Evolutionary conservation across 2,797 vertebrate genomes (phyloP).

Genomic region (Philypnodon macrostomus): DNA sequence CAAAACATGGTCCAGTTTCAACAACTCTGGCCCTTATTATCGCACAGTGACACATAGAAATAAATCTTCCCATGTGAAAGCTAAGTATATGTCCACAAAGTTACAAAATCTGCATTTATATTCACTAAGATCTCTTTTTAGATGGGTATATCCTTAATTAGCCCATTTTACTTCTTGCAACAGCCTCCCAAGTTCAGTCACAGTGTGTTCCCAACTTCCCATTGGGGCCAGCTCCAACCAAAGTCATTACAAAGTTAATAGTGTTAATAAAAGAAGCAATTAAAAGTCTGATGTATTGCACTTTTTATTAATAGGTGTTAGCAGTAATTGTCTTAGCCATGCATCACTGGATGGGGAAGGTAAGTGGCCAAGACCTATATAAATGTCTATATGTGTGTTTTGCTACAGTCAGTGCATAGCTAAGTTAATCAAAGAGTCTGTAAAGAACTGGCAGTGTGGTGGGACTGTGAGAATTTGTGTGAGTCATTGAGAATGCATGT

Average conservation of each 20-base stretch:
- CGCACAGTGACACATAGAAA: conserved; percentile 15
- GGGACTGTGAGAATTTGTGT: conserved; percentile 35
- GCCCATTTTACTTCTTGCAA: conserved; percentile 26
- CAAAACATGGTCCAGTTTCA: conserved; percentile 44
- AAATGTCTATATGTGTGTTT: background rate
- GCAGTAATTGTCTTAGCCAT: conserved; percentile 7
- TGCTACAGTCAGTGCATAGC: conserved; percentile 8
- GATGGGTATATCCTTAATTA: conserved; percentile 29
- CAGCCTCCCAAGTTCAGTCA: conserved; percentile 29
- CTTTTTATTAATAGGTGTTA: conserved; percentile 14
- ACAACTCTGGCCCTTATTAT: conserved; percentile 32
- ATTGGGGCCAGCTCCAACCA: conserved; percentile 14
- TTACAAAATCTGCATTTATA: background rate
- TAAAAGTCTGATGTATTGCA: conserved; percentile 24
- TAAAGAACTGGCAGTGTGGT: conserved; percentile 46
- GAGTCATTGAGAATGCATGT: conserved; percentile 51
- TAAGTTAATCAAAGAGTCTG: conserved; percentile 42
- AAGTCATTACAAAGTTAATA: conserved; percentile 12
- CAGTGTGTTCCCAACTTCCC: conserved; percentile 43
- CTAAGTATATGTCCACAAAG: background rate
- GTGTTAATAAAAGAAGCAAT: conserved; percentile 9
- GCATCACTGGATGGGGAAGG: conserved; percentile 15
- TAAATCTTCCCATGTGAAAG: conserved; percentile 39
- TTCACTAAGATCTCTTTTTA: conserved; percentile 16
- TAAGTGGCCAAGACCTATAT: background rate